These are phyloP conservation scores for Oreonectes daqikongensis DNA, from an alignment of 2,797 vertebrate genomes.

Conservation along the genomic window DNA sequence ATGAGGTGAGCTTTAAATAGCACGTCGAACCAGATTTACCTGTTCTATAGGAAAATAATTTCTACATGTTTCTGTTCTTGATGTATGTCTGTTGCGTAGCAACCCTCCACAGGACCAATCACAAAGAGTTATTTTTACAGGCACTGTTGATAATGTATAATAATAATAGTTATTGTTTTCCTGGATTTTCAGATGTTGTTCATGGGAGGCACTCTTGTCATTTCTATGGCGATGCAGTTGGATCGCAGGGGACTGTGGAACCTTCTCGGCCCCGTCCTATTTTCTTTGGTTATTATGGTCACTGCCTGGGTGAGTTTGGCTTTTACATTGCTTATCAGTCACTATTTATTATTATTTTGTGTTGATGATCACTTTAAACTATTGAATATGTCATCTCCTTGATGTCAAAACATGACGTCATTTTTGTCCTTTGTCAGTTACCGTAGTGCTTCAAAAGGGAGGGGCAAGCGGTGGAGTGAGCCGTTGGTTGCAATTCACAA, in stretches of 20 bases:
- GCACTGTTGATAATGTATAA: background rate
- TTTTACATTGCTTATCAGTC: background rate
- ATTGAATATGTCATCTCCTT: too few species aligned
- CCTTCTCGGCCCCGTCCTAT: slow-evolving; percentile 89
- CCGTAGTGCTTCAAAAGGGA: too few species aligned
- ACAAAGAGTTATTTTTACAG: background rate
- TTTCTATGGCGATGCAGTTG: slow-evolving; percentile 95
- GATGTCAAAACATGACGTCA: too few species aligned
- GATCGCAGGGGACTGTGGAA: slow-evolving; percentile 95
- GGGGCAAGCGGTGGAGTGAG: too few species aligned
- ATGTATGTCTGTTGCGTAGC: background rate
- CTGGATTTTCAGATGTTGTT: slow-evolving; percentile 65
- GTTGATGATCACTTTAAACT: too few species aligned
- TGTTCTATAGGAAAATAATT: slow-evolving; percentile 14
- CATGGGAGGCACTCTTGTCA: slow-evolving; percentile 85
- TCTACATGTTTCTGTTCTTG: background rate
- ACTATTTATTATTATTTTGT: background rate
- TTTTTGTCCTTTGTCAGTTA: too few species aligned
- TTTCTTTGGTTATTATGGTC: slow-evolving; percentile 73
- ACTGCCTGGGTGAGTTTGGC: slow-evolving; percentile 71
- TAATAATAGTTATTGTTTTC: background rate
- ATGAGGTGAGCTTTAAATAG: slow-evolving; percentile 14
- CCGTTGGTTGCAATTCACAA: too few species aligned
- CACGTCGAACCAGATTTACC: slow-evolving; percentile 4
- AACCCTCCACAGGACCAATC: background rate